phyloP scores from a whole-genome alignment of 2,888 invertebrate genomes.

The Amiota minor region DNA sequence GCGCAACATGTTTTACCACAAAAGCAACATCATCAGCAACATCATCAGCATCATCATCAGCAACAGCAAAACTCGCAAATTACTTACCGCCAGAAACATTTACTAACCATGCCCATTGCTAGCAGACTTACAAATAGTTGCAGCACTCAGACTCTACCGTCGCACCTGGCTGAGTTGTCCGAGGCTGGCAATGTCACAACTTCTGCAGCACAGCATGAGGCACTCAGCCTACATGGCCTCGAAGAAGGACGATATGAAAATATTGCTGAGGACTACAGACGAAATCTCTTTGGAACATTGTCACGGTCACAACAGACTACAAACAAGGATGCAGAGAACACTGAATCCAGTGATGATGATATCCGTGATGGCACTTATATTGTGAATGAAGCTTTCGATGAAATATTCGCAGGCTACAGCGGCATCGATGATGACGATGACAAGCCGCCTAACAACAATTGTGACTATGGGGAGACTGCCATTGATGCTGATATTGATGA shows the following conservation, averaged over 20 bases:
- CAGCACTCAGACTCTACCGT: slow-evolving; percentile 57
- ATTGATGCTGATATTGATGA: slow-evolving; percentile 53
- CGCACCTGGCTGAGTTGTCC: slow-evolving; percentile 41
- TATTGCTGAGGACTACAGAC: slow-evolving; percentile 69
- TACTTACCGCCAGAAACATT: not conserved
- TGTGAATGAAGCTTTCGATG: slow-evolving; percentile 71
- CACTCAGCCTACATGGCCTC: slow-evolving; percentile 15
- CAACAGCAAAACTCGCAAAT: slow-evolving; percentile 36
- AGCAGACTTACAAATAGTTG: slow-evolving; percentile 50
- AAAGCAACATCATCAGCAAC: slow-evolving; percentile 33
- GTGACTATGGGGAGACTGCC: slow-evolving; percentile 11
- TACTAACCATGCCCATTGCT: slow-evolving; percentile 21
- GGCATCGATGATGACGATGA: slow-evolving; percentile 62
- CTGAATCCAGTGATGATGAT: slow-evolving; percentile 52
- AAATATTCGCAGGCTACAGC: slow-evolving; percentile 68
- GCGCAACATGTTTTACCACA: slow-evolving; percentile 43
- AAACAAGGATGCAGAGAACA: slow-evolving; percentile 22
- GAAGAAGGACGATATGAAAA: slow-evolving; percentile 47
- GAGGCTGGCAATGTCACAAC: slow-evolving; percentile 14
- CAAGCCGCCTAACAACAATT: slow-evolving; percentile 34
- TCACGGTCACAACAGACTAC: slow-evolving; percentile 28
- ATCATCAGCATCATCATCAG: slow-evolving; percentile 43
- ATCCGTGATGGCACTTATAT: slow-evolving; percentile 64
- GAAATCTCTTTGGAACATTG: slow-evolving; percentile 69
- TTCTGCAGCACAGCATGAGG: not conserved